These are phyloP conservation scores for Montifringilla adamsi DNA, from an alignment of 2,113 vertebrate genomes.

Conservation along the genomic window DNA sequence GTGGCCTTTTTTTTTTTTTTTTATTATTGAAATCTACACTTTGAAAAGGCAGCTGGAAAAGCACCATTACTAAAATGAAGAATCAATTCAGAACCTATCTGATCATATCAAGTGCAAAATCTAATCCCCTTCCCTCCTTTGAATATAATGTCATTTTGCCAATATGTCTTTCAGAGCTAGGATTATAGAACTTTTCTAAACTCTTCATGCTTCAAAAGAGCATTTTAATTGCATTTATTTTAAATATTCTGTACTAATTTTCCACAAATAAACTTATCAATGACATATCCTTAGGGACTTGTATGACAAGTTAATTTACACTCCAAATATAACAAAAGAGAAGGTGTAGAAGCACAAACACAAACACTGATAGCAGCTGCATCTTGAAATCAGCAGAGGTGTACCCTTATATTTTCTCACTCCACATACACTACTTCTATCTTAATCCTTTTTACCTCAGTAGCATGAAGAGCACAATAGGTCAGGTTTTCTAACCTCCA, in stretches of 20 bases:
- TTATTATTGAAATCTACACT: not conserved
- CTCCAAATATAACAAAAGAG: not conserved
- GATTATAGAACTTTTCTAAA: not conserved
- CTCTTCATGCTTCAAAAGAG: not conserved
- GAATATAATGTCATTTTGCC: not conserved
- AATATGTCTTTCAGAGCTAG: not conserved
- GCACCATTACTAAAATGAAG: not conserved
- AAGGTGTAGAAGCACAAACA: not conserved
- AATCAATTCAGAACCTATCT: not conserved
- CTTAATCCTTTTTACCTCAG: not conserved
- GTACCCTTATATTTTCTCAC: not conserved
- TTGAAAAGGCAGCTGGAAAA: not conserved
- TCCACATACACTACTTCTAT: fast-evolving
- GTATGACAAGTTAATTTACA: not conserved
- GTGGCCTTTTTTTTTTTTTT: not conserved
- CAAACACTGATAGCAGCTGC: not conserved
- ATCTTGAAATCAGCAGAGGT: not conserved
- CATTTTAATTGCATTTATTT: not conserved
- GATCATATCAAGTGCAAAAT: not conserved
- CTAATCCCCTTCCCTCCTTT: not conserved
- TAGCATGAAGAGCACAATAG: not conserved
- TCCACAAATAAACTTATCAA: not conserved
- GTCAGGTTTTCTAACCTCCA: not conserved
- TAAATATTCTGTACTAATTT: not conserved
- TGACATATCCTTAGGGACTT: not conserved